These are phyloP conservation scores for Palaemon carinicauda DNA, from an alignment of 1,140 invertebrate species.

Conservation along the genomic window DNA sequence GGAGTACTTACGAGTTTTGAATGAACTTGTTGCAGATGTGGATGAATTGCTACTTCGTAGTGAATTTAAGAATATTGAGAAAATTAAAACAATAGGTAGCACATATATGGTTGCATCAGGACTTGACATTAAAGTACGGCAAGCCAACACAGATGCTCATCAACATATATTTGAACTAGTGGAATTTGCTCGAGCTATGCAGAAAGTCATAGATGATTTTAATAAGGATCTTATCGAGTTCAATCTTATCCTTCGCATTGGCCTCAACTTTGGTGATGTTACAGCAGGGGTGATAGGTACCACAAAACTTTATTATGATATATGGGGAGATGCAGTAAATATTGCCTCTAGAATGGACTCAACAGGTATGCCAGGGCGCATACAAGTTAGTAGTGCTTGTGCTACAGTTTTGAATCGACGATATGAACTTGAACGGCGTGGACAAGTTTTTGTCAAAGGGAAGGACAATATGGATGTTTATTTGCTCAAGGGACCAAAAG, in stretches of 20 bases:
- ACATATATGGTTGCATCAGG: conserved; percentile 98
- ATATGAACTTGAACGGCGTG: conserved; percentile 83
- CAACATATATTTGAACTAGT: conserved; percentile 85
- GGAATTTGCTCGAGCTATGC: conserved; percentile 88
- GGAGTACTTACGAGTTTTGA: conserved; percentile 91
- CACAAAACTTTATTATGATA: conserved; percentile 95
- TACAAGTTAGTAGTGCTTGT: conserved; percentile 84
- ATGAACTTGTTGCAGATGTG: conserved; percentile 94
- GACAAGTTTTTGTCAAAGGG: conserved; percentile 91
- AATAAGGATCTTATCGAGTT: conserved; percentile 89
- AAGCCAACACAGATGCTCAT: conserved; percentile 71
- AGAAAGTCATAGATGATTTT: conserved; percentile 85
- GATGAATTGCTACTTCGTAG: conserved; percentile 86
- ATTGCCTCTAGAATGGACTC: conserved; percentile 97
- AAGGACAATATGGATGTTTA: conserved; percentile 94
- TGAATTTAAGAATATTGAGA: conserved; percentile 90
- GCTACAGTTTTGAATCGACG: conserved; percentile 72
- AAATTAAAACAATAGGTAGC: conserved; percentile 97
- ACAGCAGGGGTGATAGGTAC: conserved; percentile 96
- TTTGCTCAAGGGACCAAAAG: conserved; percentile 66
- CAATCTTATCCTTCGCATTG: conserved; percentile 85
- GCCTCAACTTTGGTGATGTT: conserved; percentile 80
- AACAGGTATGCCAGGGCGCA: conserved; percentile 83
- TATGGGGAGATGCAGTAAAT: conserved; percentile 98
- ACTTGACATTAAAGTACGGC: conserved; percentile 77